Percentiles rank a stretch among this genome's conserved stretches.
Evolutionary conservation across 2,113 vertebrate genomes (phyloP).

Genomic region (Beaufortia kweichowensis): DNA sequence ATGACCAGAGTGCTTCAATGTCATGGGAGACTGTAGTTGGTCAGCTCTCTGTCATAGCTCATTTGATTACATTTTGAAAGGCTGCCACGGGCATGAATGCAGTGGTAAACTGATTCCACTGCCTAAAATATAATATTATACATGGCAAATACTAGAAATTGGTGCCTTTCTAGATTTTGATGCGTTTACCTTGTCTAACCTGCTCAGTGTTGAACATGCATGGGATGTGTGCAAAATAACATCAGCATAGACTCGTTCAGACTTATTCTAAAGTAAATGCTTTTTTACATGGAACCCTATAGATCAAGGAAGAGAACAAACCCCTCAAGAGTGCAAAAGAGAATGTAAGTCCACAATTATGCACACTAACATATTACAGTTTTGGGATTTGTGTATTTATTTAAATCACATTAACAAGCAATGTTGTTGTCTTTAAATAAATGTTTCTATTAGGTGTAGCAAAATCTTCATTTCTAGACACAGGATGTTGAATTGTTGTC

Average conservation of each 20-base stretch:
- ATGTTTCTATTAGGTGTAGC: background rate
- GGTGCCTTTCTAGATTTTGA: background rate
- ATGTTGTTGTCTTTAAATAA: background rate
- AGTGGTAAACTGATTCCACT: conserved; percentile 26
- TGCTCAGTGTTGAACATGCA: background rate
- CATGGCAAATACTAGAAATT: conserved; percentile 23
- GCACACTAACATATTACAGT: background rate
- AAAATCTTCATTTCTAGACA: background rate
- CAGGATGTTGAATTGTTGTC: conserved; percentile 10
- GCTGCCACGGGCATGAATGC: conserved; percentile 20
- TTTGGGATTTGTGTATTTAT: too few species aligned
- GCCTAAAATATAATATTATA: conserved; percentile 33
- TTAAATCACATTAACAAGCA: conserved; percentile 4
- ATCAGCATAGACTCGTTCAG: background rate
- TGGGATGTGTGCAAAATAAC: conserved; percentile 41
- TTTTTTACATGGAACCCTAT: conserved; percentile 59
- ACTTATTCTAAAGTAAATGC: background rate
- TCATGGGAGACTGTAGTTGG: background rate
- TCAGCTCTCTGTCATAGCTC: conserved; percentile 10
- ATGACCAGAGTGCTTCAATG: conserved; percentile 15
- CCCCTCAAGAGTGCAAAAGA: conserved; percentile 62
- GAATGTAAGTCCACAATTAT: conserved; percentile 68
- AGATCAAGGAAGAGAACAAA: conserved; percentile 81
- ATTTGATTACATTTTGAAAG: conserved; percentile 39
- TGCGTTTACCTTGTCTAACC: too few species aligned